These are phyloP conservation scores for Agrochola circellaris DNA, from an alignment of 2,888 invertebrate species.

Conservation along the genomic window DNA sequence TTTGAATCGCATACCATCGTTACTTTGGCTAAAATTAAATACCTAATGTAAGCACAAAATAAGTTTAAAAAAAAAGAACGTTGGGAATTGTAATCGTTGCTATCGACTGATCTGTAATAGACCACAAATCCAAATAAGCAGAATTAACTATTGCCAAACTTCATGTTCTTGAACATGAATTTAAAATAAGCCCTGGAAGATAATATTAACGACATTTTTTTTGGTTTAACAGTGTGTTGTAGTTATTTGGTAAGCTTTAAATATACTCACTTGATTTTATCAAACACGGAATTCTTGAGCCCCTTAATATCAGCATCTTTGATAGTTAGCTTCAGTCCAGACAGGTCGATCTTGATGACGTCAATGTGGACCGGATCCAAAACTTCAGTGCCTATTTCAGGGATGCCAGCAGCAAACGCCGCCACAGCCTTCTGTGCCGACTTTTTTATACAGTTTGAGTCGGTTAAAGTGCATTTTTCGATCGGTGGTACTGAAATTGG, in stretches of 20 bases:
- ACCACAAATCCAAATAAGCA: neutral
- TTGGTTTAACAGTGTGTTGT: neutral
- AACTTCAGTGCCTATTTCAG: slow-evolving; percentile 73
- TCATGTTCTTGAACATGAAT: neutral
- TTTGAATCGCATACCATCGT: neutral
- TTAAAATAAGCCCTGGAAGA: neutral
- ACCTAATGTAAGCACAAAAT: neutral
- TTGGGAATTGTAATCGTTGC: neutral
- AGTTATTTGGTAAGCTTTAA: neutral
- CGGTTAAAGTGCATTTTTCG: slow-evolving; percentile 75
- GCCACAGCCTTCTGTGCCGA: slow-evolving; percentile 72
- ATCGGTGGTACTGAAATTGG: slow-evolving; percentile 75
- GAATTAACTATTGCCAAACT: neutral
- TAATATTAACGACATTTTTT: neutral
- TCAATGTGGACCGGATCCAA: slow-evolving; percentile 80
- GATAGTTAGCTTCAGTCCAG: slow-evolving; percentile 78
- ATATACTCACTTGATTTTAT: slow-evolving; percentile 74
- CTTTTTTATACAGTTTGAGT: slow-evolving; percentile 73
- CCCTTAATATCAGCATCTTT: slow-evolving; percentile 74
- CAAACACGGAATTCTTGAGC: slow-evolving; percentile 71
- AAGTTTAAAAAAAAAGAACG: neutral
- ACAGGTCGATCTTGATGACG: slow-evolving; percentile 75
- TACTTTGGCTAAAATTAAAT: neutral
- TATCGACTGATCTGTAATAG: neutral
- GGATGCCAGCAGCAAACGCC: slow-evolving; percentile 73